Conservation (phyloP, 1,140 invertebrate genomes). For the Carposina sasakii region DNA sequence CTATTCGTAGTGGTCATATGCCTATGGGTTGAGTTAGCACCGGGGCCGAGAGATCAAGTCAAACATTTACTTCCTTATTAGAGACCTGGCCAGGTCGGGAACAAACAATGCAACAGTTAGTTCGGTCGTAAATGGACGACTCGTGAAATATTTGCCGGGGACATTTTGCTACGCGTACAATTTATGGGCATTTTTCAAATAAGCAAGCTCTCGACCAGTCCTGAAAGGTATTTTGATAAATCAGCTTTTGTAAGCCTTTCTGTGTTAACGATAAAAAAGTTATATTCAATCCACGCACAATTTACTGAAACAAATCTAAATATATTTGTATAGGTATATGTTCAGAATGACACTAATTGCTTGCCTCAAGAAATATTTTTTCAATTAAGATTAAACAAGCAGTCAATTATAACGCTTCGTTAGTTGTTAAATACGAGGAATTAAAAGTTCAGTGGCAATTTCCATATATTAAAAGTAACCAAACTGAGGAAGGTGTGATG, state of each 20-base stretch:
- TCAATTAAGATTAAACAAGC: not conserved
- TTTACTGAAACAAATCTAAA: too few species aligned
- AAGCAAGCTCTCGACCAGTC: too few species aligned
- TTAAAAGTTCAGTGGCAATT: constrained; percentile 8
- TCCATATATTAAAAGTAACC: too few species aligned
- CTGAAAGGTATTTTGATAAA: not conserved
- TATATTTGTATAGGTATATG: not conserved
- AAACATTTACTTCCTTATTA: constrained; percentile 70
- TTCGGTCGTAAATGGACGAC: constrained; percentile 30
- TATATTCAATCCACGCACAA: not conserved
- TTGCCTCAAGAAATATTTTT: too few species aligned
- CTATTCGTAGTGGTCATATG: too few species aligned
- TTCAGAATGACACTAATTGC: too few species aligned
- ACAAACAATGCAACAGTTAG: constrained; percentile 52
- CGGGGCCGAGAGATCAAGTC: constrained; percentile 30
- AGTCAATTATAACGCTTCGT: not conserved
- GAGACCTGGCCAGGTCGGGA: constrained; percentile 28
- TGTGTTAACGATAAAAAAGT: not conserved
- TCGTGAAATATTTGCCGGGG: too few species aligned
- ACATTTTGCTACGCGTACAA: too few species aligned
- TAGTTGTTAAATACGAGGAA: not conserved
- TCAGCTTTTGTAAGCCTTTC: not conserved
- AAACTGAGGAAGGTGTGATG: constrained; percentile 1
- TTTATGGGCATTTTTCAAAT: too few species aligned
- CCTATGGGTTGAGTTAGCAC: constrained; percentile 33